These are phyloP conservation scores for Pachliopta kotzebuea DNA, from an alignment of 2,888 invertebrate genomes.

Conservation along the genomic window DNA sequence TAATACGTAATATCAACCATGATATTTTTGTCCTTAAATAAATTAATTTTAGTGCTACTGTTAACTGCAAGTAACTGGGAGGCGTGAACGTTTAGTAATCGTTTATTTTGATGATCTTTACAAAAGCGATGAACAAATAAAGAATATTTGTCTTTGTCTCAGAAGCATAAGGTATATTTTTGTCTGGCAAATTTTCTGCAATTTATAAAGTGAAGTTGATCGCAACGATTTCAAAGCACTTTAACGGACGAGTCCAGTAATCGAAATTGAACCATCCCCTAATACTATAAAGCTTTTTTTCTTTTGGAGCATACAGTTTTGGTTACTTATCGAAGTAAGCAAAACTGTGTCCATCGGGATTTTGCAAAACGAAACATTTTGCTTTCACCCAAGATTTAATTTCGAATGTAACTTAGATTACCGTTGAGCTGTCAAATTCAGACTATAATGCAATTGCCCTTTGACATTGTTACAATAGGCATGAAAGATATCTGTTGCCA, in stretches of 20 bases:
- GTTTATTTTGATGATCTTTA: slow-evolving; percentile 16
- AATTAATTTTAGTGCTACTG: background rate
- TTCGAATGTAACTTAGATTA: slow-evolving; percentile 9
- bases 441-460: slow-evolving; percentile 43
- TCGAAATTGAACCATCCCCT: background rate
- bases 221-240: background rate
- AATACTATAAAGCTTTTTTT: slow-evolving; percentile 16
- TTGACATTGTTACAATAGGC: slow-evolving; percentile 42
- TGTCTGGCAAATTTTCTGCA: background rate
- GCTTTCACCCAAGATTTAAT: background rate
- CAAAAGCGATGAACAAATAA: background rate
- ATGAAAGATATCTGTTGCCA: slow-evolving; percentile 39
- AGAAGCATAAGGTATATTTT: background rate
- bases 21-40: background rate
- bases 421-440: slow-evolving; percentile 38
- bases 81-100: slow-evolving; percentile 25
- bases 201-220: slow-evolving; percentile 15
- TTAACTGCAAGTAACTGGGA: slow-evolving; percentile 1
- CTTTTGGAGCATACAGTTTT: background rate
- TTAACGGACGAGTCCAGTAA: background rate
- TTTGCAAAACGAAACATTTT: slow-evolving; percentile 12
- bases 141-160: background rate
- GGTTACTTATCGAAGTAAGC: no score
- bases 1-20: background rate
- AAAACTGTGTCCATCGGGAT: no score